Conservation (phyloP, 2,113 vertebrate species). For the Halichoerus grypus region DNA sequence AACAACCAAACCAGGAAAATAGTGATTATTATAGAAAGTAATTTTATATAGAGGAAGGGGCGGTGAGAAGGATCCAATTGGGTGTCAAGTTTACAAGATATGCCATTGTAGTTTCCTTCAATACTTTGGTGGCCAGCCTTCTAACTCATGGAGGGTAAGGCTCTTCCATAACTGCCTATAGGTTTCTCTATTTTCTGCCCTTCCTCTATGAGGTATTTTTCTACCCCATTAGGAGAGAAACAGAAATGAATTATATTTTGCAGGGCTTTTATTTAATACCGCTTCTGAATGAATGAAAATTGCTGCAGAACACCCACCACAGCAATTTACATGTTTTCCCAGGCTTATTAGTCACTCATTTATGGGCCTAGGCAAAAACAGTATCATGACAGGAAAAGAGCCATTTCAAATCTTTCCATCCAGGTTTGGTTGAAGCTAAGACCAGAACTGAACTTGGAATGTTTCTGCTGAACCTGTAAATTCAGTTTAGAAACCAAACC, state of each 20-base stretch:
- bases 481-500: conserved; percentile 34
- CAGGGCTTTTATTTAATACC: conserved; percentile 52
- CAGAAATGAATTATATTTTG: conserved; percentile 62
- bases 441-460: neutral
- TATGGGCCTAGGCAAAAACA: neutral
- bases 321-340: conserved; percentile 9
- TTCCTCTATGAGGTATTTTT: conserved; percentile 49
- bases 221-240: conserved; percentile 5
- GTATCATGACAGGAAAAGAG: neutral
- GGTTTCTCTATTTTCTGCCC: conserved; percentile 33
- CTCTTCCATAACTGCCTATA: neutral
- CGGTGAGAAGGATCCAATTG: neutral
- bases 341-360: conserved; percentile 15
- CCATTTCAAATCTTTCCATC: neutral
- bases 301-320: neutral
- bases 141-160: neutral
- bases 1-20: conserved; percentile 20
- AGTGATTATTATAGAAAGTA: conserved; percentile 34
- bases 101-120: neutral
- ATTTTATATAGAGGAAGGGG: neutral
- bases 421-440: neutral
- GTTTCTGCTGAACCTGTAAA: neutral
- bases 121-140: neutral
- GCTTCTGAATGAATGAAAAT: conserved; percentile 17
- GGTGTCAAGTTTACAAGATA: neutral